Evolutionary conservation across 2,797 vertebrate genomes (phyloP).

Genomic region (Coracias cyanogaster): DNA sequence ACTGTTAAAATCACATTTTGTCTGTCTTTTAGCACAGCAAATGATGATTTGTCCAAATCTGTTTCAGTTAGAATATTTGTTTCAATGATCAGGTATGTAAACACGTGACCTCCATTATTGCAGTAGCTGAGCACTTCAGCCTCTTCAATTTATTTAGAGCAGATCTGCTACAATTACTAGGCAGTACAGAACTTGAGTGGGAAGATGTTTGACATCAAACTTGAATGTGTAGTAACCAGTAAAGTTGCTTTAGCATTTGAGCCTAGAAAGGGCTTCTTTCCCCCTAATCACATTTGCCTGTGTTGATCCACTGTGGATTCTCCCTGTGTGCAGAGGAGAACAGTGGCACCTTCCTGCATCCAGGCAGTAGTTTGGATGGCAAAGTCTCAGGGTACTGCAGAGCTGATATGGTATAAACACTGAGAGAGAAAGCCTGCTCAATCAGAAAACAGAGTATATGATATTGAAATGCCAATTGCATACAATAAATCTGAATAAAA

Average conservation of each 20-base stretch:
- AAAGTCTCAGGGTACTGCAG: neutral
- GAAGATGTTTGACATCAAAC: neutral
- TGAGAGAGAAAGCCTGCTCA: neutral
- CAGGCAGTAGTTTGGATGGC: neutral
- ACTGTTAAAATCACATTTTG: neutral
- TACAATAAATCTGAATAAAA: neutral
- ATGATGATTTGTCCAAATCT: neutral
- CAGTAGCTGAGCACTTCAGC: neutral
- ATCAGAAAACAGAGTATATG: neutral
- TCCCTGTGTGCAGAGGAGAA: neutral
- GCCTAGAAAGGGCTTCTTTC: neutral
- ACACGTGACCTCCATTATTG: accelerated
- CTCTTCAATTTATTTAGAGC: neutral
- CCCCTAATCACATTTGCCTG: accelerated
- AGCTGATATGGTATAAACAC: neutral
- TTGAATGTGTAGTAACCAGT: neutral
- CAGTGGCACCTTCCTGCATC: neutral
- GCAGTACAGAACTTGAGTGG: neutral
- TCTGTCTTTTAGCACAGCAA: neutral
- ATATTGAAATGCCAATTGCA: neutral
- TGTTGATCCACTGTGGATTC: neutral
- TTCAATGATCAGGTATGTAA: neutral
- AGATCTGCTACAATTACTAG: neutral
- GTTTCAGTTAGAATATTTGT: neutral
- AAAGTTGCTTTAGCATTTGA: neutral